phyloP scores from a whole-genome alignment of 2,888 invertebrate genomes.

The Acrocera orbiculus region DNA sequence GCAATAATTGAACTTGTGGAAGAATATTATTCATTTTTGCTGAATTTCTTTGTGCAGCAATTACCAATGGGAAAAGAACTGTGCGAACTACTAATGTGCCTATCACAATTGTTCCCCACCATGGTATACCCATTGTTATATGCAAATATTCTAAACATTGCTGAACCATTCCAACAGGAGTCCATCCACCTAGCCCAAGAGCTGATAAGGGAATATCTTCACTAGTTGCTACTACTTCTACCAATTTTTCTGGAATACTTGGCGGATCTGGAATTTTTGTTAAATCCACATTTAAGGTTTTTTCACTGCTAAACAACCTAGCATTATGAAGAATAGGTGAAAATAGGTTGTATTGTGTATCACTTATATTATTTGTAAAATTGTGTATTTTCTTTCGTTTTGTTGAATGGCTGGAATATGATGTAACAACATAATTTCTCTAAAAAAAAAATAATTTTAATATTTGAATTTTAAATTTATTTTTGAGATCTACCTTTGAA shows the following conservation, averaged over 20 bases:
- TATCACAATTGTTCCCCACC: conserved; percentile 78
- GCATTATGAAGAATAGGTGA: no score
- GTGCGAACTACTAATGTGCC: conserved; percentile 64
- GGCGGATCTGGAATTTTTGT: conserved; percentile 23
- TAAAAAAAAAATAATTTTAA: no score
- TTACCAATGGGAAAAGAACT: conserved; percentile 67
- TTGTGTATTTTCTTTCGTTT: no score
- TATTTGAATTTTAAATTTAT: no score
- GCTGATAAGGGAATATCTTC: no score
- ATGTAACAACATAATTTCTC: no score
- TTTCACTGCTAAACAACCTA: no score
- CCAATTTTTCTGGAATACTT: conserved; percentile 14
- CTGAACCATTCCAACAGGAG: conserved; percentile 69
- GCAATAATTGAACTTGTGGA: conserved; percentile 69
- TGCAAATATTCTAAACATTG: conserved; percentile 68
- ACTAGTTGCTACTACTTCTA: conserved; percentile 27
- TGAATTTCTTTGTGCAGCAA: conserved; percentile 62
- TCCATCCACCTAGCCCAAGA: conserved; percentile 67
- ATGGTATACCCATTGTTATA: conserved; percentile 63
- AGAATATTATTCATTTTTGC: conserved; percentile 68
- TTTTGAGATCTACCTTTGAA: no score
- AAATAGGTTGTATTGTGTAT: no score
- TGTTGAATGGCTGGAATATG: no score
- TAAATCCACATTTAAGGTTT: no score
- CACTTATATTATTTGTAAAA: no score